A percentile compares a stretch with the other conserved stretches of the same genome.
These are phyloP conservation scores for Sarcophaga subvicina DNA, from an alignment of 2,888 invertebrate species.

Conservation along the genomic window DNA sequence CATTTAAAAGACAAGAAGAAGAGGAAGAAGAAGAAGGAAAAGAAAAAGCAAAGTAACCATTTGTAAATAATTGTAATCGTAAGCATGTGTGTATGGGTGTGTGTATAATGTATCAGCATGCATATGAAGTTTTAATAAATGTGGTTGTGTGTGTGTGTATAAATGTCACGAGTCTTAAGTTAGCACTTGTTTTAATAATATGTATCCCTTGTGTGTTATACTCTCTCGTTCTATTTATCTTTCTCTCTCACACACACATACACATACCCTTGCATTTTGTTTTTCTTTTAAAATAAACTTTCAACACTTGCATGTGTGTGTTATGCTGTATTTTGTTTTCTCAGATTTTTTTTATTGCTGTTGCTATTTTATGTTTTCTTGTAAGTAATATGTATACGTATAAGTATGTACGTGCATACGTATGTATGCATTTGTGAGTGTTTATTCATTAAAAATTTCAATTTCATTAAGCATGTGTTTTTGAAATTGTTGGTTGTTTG, in stretches of 20 bases:
- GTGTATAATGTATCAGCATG: background rate
- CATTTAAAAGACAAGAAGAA: background rate
- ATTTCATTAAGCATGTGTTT: constrained; percentile 48
- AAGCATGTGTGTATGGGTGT: background rate
- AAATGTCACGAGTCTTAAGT: background rate
- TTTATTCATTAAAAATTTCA: constrained; percentile 46
- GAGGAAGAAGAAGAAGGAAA: background rate
- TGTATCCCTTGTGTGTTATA: constrained; percentile 37
- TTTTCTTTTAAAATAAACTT: constrained; percentile 8
- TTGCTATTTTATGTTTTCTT: background rate
- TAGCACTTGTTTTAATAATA: background rate
- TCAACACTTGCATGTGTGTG: constrained; percentile 14
- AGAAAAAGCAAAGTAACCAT: too few relatives aligned
- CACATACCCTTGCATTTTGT: background rate
- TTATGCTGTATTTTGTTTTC: background rate
- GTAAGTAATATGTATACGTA: too few relatives aligned
- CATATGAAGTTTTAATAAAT: constrained; percentile 6
- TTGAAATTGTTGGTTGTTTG: background rate
- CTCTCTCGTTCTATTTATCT: background rate
- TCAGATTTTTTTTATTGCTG: background rate
- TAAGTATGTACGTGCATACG: background rate
- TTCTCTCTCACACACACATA: too few relatives aligned
- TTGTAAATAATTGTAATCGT: too few relatives aligned
- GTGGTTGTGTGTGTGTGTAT: background rate
- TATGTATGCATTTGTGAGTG: background rate